Base-by-base conservation (phyloP, 2,797 vertebrate species). In the Paguma larvata region DNA sequence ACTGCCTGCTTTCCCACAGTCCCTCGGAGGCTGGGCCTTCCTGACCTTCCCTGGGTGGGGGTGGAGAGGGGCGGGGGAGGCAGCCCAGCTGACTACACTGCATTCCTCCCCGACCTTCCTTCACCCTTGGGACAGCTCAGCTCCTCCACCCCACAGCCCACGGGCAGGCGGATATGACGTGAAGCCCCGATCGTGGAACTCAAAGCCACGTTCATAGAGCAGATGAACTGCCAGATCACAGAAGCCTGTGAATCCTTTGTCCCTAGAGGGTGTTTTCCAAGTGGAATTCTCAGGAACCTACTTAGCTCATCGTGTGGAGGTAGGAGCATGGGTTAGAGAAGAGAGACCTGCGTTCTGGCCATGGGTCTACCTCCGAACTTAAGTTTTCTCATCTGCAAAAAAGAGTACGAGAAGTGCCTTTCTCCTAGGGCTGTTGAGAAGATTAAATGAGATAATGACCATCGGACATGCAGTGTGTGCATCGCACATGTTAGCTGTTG, bases 71-170 rank as follows among this genome's bases (percentile, higher is more conserved):
- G 48, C 1, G 48, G 13, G 19, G 21, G 56, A 18, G 19, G 19
- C 4, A 5, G 9, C 7, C 44, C 8, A 0, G 0, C 5, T 53
- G 51, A 34, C 2, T 75, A 18, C 30, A 53, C 9, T 2, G 21
- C 3, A 1, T 38, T 90, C 32, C 41, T 48, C 34, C 15, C 0
- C 10, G 41, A 12, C 12, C 25, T 34, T 70, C 0, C 25, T 48
- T 88, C 62, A 32, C 21, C 67, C 78, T 53, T 6, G 15, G 25
- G 51, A 38, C 62, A 5, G 27, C 27, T 23, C 53, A 44, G 48
- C 32, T 38, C 10, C 62, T 77, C 63, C 41, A 15, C 10, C 34
- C 4, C 6, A 1, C 18, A 72, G 13, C 89, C n/a, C 46, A 19
- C 0, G 2, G 19, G 48, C 48, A 89, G 46, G 30, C 34, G 68